Percentiles rank a stretch among this genome's conserved stretches.
Conservation (phyloP, 2,888 invertebrate species). For the Luffia ferchaultella region DNA sequence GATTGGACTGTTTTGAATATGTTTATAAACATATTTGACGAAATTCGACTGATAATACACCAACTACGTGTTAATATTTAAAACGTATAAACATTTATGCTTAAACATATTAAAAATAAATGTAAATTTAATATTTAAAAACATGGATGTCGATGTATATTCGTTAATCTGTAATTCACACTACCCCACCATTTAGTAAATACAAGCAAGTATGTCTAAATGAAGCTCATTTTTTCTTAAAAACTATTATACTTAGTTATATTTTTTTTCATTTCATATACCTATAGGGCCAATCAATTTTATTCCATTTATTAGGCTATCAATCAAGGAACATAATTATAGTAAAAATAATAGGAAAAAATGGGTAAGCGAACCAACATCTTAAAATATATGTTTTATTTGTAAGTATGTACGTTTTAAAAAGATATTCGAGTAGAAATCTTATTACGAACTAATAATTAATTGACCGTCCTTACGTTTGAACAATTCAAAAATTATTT, state of each 20-base stretch:
- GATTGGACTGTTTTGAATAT: no score
- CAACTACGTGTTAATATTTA: no score
- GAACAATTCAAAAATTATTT: constrained; percentile 21
- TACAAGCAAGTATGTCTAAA: constrained; percentile 62
- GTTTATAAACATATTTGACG: no score
- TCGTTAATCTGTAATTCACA: constrained; percentile 18
- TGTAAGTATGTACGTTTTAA: neutral
- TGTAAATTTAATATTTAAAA: constrained; percentile 5
- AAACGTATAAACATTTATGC: no score
- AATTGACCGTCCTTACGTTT: constrained; percentile 63
- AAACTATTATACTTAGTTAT: constrained; percentile 30
- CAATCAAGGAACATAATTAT: neutral
- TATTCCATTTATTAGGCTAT: neutral
- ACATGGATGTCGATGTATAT: neutral
- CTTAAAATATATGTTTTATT: constrained; percentile 35
- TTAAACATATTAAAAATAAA: neutral
- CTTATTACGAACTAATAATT: constrained; percentile 41
- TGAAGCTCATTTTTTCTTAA: constrained; percentile 64
- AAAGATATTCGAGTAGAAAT: constrained; percentile 27
- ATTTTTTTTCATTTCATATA: neutral
- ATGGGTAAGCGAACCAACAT: constrained; percentile 49
- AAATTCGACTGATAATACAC: no score
- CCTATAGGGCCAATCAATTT: no score
- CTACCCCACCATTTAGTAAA: constrained; percentile 38
- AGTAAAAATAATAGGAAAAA: constrained; percentile 8